Evolutionary conservation across 2,888 invertebrate genomes (phyloP), one percentile per base, ranked within the genome.

Genomic region (Drosophila putrida): DNA sequence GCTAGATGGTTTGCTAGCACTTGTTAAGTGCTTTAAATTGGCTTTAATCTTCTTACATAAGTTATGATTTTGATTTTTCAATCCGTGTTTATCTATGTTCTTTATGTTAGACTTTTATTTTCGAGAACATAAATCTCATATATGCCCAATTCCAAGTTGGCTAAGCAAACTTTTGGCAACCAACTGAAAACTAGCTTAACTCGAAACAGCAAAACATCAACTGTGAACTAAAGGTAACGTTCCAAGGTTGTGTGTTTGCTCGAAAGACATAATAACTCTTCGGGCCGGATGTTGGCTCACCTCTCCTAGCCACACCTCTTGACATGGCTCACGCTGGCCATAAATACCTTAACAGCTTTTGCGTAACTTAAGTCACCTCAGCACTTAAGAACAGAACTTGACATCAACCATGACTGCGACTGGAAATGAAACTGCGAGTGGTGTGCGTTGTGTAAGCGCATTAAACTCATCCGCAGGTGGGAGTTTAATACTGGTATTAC

Each of bases 281-380:
- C 25, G 36, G 35, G 46, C 72, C 58, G 68, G 62, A 72, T 55
- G 58, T 54, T 74, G 75, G 51, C 75, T 71, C 71, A 50, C 74
- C 76, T 55, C 38, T 35, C 13, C 60, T 43, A 58, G 57, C 44
- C 62, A 58, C 54, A 59, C 66, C 41, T 46, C 27, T 10, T 25
- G 13, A 28, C 41, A 6, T 36, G 62, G 33, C 79, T 74, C 57
- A 43, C 55, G 57, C 64, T 71, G 75, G 66, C 72, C 82, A 85
- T 85, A 86, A 85, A 85, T 86, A 80, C 84, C 82, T 86, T 84
- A 84, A 85, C 87, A 79, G 84, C 82, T 86, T 85, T 86, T 79
- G 79, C 75, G 72, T 65, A 79, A 72, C 82, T 85, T 84, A 82
- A 84, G 84, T 84, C 86, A 82, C 82, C 79, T 84, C 70, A 79